Base-by-base conservation (phyloP, 2,113 vertebrate genomes). In the Poecile atricapillus region DNA sequence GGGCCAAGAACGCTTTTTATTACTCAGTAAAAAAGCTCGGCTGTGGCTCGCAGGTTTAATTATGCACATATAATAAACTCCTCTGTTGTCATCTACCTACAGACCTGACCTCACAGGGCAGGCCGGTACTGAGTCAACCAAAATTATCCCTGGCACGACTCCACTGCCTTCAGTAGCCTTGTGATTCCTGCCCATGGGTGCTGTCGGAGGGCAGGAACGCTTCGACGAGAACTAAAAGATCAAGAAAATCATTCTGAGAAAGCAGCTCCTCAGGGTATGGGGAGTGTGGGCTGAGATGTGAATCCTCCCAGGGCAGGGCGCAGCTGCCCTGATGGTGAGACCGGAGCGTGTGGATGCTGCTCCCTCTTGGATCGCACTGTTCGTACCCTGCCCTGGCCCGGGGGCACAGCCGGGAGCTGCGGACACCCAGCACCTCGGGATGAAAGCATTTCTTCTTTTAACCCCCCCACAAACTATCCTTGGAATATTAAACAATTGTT, bases 21-120 rank as follows among this genome's bases (percentile, higher is more conserved):
- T 65, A n/a, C 9, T 3, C 59, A 17, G 63, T 47, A 27, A 76
- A 76, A 82, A 39, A 90, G 70, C 67, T 31, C 31, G 79, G 87
- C 92, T 76, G 47, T 5, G 63, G 75, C 84, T 44, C 23, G 68
- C 59, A 80, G 92, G 85, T 77, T 89, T 90, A 88, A 62, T 94
- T 94, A 84, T 31, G 55, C 33, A 17, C 35, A 10, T 23, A 74
- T 55, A 94, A 74, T 67, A 60, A 93, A 63, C 68, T 65, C 46
- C 30, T 69, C 59, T 83, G 64, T 86, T 79, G 77, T 56, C 53
- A 9, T 84, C 93, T 89, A 67, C 83, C 93, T 92, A 59, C 77
- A 49, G 76, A 78, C 37, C 89, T 71, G 86, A 87, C 77, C 89
- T 87, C 87, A 35, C 49, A 4, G 7, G 59, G 77, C 93, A 91